phyloP scores from a whole-genome alignment of 2,113 vertebrate species.

The Benitochromis conjunctus region DNA sequence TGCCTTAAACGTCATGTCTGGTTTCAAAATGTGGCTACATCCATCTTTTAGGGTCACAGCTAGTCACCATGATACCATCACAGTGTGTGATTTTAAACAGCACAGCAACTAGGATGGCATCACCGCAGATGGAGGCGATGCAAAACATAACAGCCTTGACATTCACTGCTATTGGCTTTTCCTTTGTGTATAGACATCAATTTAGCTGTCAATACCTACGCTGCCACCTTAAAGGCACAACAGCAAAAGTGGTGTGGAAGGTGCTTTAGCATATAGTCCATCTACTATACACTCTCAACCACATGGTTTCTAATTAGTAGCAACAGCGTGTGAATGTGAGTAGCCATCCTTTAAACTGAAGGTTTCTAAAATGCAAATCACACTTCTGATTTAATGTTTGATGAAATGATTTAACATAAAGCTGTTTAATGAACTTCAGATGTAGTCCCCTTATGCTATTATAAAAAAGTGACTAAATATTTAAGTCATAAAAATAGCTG shows the following conservation, averaged over 20 bases:
- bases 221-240: background rate
- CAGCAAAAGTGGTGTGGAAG: background rate
- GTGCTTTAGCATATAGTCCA: background rate
- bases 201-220: background rate
- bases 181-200: rapidly evolving
- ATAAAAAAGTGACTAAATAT: too few relatives aligned
- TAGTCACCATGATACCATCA: background rate
- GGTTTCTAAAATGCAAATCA: background rate
- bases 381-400: background rate
- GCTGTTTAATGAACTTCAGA: background rate
- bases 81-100: background rate
- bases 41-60: background rate
- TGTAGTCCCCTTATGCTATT: rapidly evolving
- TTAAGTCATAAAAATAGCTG: background rate
- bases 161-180: too few relatives aligned
- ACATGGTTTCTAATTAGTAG: background rate
- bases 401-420: background rate
- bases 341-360: background rate
- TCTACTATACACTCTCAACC: background rate
- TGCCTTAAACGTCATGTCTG: background rate
- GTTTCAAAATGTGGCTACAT: background rate
- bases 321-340: background rate
- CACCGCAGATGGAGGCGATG: background rate
- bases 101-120: background rate
- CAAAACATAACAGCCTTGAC: too few relatives aligned